phyloP scores from a whole-genome alignment of 2,113 vertebrate genomes.

The Dasypus novemcinctus region DNA sequence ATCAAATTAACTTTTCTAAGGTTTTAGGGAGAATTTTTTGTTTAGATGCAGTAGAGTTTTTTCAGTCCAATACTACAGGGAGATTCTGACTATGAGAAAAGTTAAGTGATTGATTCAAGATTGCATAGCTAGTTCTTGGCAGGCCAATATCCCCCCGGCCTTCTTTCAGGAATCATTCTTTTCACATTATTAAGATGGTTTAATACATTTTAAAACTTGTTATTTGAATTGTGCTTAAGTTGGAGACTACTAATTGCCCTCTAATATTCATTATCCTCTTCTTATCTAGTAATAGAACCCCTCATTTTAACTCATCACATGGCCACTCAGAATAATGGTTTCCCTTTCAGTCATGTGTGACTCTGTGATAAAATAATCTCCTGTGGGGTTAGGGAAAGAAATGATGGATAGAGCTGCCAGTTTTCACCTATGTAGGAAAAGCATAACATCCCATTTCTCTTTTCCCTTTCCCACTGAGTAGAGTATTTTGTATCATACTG shows the following conservation, averaged over 20 bases:
- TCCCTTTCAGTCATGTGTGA: background rate
- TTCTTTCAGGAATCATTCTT: background rate
- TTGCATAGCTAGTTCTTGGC: background rate
- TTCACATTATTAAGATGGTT: background rate
- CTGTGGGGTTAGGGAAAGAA: fast-evolving
- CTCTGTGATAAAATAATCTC: background rate
- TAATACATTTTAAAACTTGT: background rate
- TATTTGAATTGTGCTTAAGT: constrained; percentile 14
- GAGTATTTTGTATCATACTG: background rate
- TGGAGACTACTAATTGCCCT: background rate
- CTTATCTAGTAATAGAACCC: background rate
- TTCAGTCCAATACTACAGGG: background rate
- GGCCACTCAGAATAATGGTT: background rate
- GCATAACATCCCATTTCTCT: background rate
- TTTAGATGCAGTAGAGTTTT: background rate
- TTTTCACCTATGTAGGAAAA: background rate
- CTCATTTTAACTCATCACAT: constrained; percentile 32
- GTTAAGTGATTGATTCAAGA: background rate
- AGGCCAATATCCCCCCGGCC: background rate
- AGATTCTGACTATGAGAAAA: background rate
- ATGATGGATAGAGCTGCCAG: background rate
- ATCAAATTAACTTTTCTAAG: constrained; percentile 43
- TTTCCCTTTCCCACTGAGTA: background rate
- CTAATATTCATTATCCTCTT: background rate
- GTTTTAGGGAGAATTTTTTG: background rate